These are phyloP conservation scores for Acrossocheilus fasciatus DNA, from an alignment of 2,797 vertebrate species.

Conservation along the genomic window DNA sequence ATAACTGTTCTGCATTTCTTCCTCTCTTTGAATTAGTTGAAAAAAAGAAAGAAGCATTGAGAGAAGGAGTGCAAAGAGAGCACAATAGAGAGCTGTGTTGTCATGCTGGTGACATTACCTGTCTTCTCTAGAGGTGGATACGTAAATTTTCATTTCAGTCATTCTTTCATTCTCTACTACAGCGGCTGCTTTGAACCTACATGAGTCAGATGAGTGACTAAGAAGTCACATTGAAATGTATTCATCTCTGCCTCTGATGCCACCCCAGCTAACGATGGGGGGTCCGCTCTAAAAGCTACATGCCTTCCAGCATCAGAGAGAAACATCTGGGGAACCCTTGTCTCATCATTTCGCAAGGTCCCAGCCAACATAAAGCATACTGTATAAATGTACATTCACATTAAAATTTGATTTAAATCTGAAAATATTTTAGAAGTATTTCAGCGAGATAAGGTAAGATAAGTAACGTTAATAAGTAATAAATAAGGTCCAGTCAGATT, in stretches of 20 bases:
- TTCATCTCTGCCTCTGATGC: constrained; percentile 50
- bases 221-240: constrained; percentile 61
- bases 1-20: constrained; percentile 41
- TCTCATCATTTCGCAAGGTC: not conserved
- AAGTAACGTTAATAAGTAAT: too few relatives aligned
- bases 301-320: constrained; percentile 15
- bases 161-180: constrained; percentile 27
- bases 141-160: constrained; percentile 32
- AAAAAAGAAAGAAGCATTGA: constrained; percentile 1
- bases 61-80: constrained; percentile 23
- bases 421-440: not conserved
- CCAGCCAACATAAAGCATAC: constrained; percentile 40
- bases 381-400: not conserved
- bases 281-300: constrained; percentile 39
- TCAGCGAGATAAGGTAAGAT: not conserved
- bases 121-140: constrained; percentile 46
- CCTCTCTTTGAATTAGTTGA: constrained; percentile 25
- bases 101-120: constrained; percentile 58
- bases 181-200: constrained; percentile 49
- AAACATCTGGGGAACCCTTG: constrained; percentile 4
- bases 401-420: not conserved
- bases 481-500: too few relatives aligned
- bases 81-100: constrained; percentile 39
- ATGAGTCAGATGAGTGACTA: constrained; percentile 63
- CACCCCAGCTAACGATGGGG: constrained; percentile 27